Percentiles rank a stretch among this genome's conserved stretches.
Conservation (phyloP, 1,140 invertebrate genomes). For the Homarus americanus region DNA sequence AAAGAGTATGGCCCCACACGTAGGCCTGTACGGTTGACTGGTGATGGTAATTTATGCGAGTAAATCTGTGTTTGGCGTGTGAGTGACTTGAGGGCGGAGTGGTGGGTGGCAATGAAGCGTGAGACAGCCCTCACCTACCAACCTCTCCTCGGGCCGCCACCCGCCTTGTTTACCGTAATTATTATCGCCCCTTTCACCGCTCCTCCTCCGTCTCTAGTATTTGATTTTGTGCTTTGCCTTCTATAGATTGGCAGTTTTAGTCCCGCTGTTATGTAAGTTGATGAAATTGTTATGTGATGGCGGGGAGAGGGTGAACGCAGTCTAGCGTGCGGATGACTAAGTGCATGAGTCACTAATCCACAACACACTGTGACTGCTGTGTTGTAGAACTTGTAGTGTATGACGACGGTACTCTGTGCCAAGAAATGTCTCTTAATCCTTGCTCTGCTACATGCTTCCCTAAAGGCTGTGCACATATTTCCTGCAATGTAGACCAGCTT, state of each 20-base stretch:
- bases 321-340: background rate
- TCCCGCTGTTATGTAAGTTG: background rate
- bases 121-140: background rate
- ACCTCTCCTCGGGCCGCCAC: background rate
- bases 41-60: too few species aligned
- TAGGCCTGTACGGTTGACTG: too few species aligned
- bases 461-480: too few species aligned
- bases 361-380: background rate
- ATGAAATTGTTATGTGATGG: background rate
- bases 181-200: background rate
- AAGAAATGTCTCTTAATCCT: too few species aligned
- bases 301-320: background rate
- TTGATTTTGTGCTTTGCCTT: background rate
- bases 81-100: too few species aligned
- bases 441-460: too few species aligned
- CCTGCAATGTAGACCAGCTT: too few species aligned
- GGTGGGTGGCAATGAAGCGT: background rate
- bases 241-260: background rate
- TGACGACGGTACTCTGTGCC: too few species aligned
- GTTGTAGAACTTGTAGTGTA: too few species aligned
- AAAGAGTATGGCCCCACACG: too few species aligned
- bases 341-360: conserved; percentile 18
- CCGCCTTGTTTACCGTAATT: background rate
- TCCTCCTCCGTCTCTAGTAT: background rate
- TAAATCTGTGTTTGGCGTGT: too few species aligned